These are phyloP conservation scores for Diabrotica undecimpunctata DNA, from an alignment of 1,140 invertebrate species.

Conservation along the genomic window DNA sequence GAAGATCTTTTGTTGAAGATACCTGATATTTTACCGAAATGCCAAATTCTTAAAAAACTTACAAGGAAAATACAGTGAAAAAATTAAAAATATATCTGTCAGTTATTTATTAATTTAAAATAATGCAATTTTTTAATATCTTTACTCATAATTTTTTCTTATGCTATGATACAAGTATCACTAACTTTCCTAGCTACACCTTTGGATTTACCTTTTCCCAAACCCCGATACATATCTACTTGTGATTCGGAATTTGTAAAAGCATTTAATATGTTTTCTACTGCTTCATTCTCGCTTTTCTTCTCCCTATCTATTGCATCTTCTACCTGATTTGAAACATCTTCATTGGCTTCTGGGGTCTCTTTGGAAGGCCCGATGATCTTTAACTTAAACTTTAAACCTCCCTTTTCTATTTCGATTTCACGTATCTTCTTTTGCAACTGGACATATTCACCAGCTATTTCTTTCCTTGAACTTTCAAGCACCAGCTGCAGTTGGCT, in stretches of 20 bases:
- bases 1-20: too few relatives aligned
- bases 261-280: constrained; percentile 27
- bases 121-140: too few relatives aligned
- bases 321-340: background rate
- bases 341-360: background rate
- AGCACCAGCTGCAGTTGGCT: constrained; percentile 24
- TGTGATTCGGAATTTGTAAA: constrained; percentile 21
- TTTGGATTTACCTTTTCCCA: constrained; percentile 13
- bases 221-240: constrained; percentile 5
- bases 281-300: constrained; percentile 1
- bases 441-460: constrained; percentile 26
- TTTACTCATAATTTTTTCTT: constrained; percentile 4
- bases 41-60: too few relatives aligned
- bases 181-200: background rate
- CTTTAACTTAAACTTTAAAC: constrained; percentile 3
- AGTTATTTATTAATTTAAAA: too few relatives aligned
- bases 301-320: background rate
- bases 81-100: too few relatives aligned
- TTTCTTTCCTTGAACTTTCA: constrained; percentile 27
- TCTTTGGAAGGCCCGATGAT: background rate
- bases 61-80: too few relatives aligned
- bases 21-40: too few relatives aligned
- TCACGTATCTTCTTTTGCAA: constrained; percentile 26
- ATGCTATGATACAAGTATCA: constrained; percentile 19
- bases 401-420: constrained; percentile 22